Evolutionary conservation across 2,797 vertebrate species (phyloP), one percentile per base, ranked within the genome.

Genomic region (Acropternis orthonyx): DNA sequence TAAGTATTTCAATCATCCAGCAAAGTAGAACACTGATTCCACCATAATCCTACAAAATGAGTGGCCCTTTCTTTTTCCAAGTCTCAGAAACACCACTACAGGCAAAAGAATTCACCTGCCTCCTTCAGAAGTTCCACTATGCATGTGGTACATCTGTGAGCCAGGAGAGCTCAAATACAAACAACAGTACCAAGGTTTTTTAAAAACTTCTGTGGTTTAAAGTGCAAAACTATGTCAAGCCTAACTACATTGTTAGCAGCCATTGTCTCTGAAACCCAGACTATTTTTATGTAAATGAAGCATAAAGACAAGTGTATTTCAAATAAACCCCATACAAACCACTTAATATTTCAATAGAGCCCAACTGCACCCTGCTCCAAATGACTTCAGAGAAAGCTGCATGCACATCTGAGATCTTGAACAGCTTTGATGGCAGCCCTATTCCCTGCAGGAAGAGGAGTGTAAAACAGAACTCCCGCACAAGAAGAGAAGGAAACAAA

Each of bases 261-360:
- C 2, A 17, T 8, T 28, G 15, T 15, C 39, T 83, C 44, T 28
- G 34, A 71, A 77, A 71, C 2, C 7, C 30, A 48, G 9, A 21
- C 58, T 66, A 78, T 32, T 90, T 80, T 69, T 18, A 90, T 73
- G 73, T 48, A 69, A 92, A 75, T 21, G 16, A 76, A 84, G 37
- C 46, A 66, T 22, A 56, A 52, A 16, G 43, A 68, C 0, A 16
- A 88, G 14, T 32, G 13, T 39, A 71, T 68, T 91, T 82, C 59
- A 68, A 78, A 63, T 49, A 79, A 78, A 11, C 2, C 9, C 6
- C 51, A 52, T 12, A 68, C 5, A 74, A 81, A 43, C 7, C 12
- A 54, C 39, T 86, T 44, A 36, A 86, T 62, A 81, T 62, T 66
- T 93, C 85, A 66, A 73, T 2, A 58, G 55, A 76, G 23, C 26